Evolutionary conservation across 2,113 vertebrate genomes (phyloP).

Genomic region (Xenopus tropicalis): DNA sequence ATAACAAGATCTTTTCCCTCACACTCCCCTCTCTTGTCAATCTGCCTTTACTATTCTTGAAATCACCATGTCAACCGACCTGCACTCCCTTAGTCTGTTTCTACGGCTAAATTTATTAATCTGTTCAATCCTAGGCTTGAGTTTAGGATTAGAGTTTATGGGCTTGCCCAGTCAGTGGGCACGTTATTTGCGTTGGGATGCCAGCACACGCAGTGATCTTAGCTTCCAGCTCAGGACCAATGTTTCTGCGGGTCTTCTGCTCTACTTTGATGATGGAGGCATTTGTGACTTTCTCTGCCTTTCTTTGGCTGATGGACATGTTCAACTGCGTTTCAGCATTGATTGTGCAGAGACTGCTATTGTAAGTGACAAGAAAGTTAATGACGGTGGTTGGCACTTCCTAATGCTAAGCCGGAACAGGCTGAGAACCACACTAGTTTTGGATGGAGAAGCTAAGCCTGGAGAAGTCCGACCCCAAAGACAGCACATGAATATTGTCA

Average conservation of each 20-base stretch:
- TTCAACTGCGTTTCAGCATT: constrained; percentile 86
- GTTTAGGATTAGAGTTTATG: constrained; percentile 85
- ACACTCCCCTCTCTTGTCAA: constrained; percentile 1
- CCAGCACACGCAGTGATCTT: constrained; percentile 87
- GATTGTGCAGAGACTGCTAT: constrained; percentile 88
- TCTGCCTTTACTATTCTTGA: constrained; percentile 3
- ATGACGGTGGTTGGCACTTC: constrained; percentile 91
- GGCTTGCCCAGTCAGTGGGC: constrained; percentile 92
- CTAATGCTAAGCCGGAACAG: constrained; percentile 82
- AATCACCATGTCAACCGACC: constrained; percentile 63
- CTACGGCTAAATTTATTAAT: constrained; percentile 77
- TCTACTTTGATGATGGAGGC: constrained; percentile 94
- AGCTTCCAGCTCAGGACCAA: constrained; percentile 95
- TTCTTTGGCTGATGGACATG: constrained; percentile 72
- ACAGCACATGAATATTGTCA: constrained; percentile 91
- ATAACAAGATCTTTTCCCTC: not conserved
- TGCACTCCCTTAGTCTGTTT: constrained; percentile 71
- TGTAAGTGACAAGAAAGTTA: constrained; percentile 75
- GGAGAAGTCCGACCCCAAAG: constrained; percentile 81
- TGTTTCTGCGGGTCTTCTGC: constrained; percentile 79
- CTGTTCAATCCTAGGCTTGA: constrained; percentile 75
- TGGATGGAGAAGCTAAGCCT: constrained; percentile 80
- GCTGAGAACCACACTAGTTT: constrained; percentile 76
- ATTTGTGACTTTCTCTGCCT: constrained; percentile 93
- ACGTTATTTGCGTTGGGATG: constrained; percentile 94